These are phyloP conservation scores for Troilus luridus DNA, from an alignment of 2,888 invertebrate genomes.

Conservation along the genomic window DNA sequence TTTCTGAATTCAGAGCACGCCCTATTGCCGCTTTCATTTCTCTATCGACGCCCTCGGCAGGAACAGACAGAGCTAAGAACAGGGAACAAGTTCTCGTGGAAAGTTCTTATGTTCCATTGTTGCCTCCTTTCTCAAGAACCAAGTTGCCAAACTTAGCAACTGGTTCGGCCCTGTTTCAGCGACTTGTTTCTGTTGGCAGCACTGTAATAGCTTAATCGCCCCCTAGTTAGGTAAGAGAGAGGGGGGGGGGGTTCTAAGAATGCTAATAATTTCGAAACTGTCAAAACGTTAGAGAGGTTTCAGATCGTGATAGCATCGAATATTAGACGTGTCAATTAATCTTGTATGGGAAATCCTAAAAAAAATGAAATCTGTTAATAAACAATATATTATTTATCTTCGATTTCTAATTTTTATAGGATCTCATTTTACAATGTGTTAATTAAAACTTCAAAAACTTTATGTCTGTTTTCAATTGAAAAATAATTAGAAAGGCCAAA, in stretches of 20 bases:
- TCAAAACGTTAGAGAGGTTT: not conserved
- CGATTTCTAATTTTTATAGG: too few species aligned
- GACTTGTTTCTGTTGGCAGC: slow-evolving; percentile 32
- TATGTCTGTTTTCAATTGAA: not conserved
- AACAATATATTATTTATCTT: too few species aligned
- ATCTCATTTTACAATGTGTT: too few species aligned
- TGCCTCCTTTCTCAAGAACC: slow-evolving; percentile 3
- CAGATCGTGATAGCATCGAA: not conserved
- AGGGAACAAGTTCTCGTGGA: slow-evolving; percentile 14
- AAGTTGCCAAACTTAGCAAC: slow-evolving; percentile 21
- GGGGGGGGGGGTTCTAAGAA: not conserved
- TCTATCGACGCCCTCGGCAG: slow-evolving; percentile 1
- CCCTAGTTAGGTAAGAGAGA: slow-evolving; percentile 1
- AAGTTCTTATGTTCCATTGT: slow-evolving; percentile 7
- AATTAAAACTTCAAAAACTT: not conserved
- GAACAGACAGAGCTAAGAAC: slow-evolving; percentile 13
- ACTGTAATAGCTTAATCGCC: not conserved
- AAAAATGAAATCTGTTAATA: not conserved
- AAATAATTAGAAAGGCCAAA: not conserved
- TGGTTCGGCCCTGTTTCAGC: slow-evolving; percentile 11
- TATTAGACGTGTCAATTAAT: not conserved
- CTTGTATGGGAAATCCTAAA: not conserved
- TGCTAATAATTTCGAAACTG: slow-evolving; percentile 1
- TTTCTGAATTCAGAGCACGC: not conserved
- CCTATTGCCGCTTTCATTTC: not conserved